These are phyloP conservation scores for Alectoris magna DNA, from an alignment of 2,797 vertebrate species.

Conservation along the genomic window DNA sequence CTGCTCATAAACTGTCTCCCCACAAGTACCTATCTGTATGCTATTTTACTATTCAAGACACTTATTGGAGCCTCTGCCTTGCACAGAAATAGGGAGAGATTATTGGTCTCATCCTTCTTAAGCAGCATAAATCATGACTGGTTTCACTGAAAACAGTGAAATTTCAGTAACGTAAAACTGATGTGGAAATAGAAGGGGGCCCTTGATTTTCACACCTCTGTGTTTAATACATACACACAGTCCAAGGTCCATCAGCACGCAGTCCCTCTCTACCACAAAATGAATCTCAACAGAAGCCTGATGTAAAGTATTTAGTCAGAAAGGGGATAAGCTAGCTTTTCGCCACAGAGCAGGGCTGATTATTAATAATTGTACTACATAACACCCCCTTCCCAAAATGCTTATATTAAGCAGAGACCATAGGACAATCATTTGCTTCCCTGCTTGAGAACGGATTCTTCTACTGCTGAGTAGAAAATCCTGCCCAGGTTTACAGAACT, in stretches of 20 bases:
- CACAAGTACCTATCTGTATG: background rate
- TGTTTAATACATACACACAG: background rate
- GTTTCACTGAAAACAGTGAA: background rate
- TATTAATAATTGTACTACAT: background rate
- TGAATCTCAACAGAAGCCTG: background rate
- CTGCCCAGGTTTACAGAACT: background rate
- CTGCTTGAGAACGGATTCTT: constrained; percentile 16
- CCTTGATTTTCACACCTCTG: background rate
- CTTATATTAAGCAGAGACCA: background rate
- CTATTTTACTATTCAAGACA: background rate
- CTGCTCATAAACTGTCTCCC: background rate
- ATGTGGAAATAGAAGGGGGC: background rate
- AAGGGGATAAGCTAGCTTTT: background rate
- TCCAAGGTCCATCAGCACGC: background rate
- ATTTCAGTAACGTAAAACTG: background rate
- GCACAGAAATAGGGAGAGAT: background rate
- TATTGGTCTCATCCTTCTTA: background rate
- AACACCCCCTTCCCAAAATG: background rate
- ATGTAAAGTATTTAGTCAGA: background rate
- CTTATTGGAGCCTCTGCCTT: background rate
- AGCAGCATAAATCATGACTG: background rate
- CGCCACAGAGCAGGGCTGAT: background rate
- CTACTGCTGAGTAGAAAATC: background rate
- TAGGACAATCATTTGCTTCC: constrained; percentile 3
- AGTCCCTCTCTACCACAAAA: background rate